These are phyloP conservation scores for Gallirallus australis DNA, from an alignment of 2,797 vertebrate genomes.

Conservation along the genomic window DNA sequence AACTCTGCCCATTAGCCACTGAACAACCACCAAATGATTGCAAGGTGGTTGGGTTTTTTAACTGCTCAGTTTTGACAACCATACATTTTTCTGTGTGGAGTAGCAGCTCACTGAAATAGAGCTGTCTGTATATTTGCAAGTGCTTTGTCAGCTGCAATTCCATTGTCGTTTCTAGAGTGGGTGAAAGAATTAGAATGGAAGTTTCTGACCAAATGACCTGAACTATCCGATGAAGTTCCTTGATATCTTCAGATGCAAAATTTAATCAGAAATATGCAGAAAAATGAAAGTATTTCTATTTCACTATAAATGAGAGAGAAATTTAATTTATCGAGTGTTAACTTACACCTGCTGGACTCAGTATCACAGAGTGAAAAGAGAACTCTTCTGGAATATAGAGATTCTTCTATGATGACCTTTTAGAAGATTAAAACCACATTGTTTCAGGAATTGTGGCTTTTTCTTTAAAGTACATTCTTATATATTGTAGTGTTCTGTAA, in stretches of 20 bases:
- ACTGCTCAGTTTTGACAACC: background rate
- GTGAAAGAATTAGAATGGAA: background rate
- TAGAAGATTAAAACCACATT: background rate
- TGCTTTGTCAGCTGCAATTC: background rate
- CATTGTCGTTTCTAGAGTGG: background rate
- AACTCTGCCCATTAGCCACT: background rate
- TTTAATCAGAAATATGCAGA: background rate
- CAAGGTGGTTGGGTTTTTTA: background rate
- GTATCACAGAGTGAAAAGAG: background rate
- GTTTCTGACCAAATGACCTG: background rate
- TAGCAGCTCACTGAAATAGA: background rate
- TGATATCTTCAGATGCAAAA: background rate
- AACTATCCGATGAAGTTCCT: background rate
- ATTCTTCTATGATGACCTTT: background rate
- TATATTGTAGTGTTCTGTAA: background rate
- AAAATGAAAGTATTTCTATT: background rate
- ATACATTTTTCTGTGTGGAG: background rate
- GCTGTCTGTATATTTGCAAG: background rate
- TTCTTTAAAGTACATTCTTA: background rate
- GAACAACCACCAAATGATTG: background rate
- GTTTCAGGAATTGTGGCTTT: background rate
- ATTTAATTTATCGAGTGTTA: background rate
- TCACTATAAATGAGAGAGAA: background rate
- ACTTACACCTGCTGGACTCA: background rate
- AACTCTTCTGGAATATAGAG: background rate